These are phyloP conservation scores for Drosophila willistoni DNA, from an alignment of 1,140 invertebrate species.

Conservation along the genomic window DNA sequence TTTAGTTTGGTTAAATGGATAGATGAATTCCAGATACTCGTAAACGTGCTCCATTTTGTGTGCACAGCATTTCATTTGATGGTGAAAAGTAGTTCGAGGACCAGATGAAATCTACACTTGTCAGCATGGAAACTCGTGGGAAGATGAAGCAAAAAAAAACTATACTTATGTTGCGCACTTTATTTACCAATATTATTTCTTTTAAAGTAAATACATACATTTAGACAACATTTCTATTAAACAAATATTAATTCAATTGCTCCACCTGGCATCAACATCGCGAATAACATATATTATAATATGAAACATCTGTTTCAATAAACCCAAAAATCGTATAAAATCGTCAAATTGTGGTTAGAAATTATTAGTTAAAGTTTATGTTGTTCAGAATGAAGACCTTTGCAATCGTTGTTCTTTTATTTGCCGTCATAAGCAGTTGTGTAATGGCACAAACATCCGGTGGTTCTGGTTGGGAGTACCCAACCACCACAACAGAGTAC, in stretches of 20 bases:
- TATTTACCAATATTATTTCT: background rate
- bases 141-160: conserved; percentile 1
- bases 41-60: conserved; percentile 71
- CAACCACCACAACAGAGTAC: background rate
- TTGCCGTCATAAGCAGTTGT: background rate
- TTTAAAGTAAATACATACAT: too few relatives aligned
- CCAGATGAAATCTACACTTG: conserved; percentile 38
- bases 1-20: conserved; percentile 6
- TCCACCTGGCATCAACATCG: too few relatives aligned
- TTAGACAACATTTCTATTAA: background rate
- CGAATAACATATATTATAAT: too few relatives aligned
- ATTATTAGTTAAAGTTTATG: background rate
- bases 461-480: background rate
- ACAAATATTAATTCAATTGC: background rate
- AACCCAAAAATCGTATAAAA: background rate
- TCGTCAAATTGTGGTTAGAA: background rate
- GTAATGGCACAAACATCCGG: background rate
- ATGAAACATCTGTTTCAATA: conserved; percentile 6
- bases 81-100: conserved; percentile 35
- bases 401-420: background rate
- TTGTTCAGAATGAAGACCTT: background rate
- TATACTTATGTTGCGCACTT: background rate
- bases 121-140: conserved; percentile 8
- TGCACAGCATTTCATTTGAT: conserved; percentile 71
- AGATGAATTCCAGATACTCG: conserved; percentile 46